phyloP scores from a whole-genome alignment of 2,113 vertebrate genomes.

The Antechinus stuartii region DNA sequence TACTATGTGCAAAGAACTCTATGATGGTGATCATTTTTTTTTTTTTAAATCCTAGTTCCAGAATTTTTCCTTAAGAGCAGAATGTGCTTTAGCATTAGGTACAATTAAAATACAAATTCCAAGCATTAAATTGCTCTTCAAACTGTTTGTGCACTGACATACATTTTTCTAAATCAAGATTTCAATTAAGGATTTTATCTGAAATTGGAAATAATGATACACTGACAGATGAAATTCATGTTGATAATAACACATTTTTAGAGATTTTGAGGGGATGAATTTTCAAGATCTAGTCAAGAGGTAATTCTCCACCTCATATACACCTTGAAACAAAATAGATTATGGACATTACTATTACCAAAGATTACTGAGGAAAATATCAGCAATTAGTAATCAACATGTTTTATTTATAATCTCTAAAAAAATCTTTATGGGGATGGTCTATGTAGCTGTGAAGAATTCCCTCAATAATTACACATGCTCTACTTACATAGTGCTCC shows the following conservation, averaged over 20 bases:
- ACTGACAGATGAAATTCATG: neutral
- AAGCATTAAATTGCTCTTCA: no score
- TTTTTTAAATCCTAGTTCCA: no score
- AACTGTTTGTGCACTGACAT: no score
- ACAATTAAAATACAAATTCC: no score
- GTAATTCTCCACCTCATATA: neutral
- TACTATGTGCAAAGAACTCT: no score
- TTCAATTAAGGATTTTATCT: no score
- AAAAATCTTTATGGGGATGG: neutral
- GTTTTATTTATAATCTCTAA: neutral
- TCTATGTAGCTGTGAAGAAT: no score
- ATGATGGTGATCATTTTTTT: no score
- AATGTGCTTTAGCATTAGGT: no score
- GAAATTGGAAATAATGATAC: no score
- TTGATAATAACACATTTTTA: neutral
- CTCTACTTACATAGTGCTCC: neutral
- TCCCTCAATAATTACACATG: neutral
- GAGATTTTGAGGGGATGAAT: neutral
- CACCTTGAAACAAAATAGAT: neutral
- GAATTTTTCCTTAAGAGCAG: no score
- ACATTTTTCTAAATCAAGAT: no score
- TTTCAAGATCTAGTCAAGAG: neutral
- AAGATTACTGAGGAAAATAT: neutral
- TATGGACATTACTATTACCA: neutral
- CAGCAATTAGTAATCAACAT: neutral